Conservation (phyloP, 2,888 invertebrate genomes). For the Lasius platythorax region DNA sequence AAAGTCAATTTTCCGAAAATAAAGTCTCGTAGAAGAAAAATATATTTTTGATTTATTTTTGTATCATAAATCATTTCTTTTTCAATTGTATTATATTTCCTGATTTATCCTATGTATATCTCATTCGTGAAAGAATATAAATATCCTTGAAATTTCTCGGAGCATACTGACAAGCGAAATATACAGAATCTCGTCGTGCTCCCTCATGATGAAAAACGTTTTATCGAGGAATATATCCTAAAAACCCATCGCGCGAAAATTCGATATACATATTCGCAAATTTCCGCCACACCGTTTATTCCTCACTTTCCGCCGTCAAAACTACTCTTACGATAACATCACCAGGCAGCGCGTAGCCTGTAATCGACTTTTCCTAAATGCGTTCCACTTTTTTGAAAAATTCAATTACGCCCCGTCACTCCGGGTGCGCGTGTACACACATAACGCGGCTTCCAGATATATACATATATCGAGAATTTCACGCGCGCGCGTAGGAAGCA, state of each 20-base stretch:
- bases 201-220: not conserved
- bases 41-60: not conserved
- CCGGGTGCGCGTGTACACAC: not conserved
- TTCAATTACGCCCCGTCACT: conserved; percentile 52
- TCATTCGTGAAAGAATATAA: conserved; percentile 11
- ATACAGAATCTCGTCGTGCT: not conserved
- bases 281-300: conserved; percentile 49
- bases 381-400: conserved; percentile 52
- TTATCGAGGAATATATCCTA: conserved; percentile 1
- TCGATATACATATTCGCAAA: conserved; percentile 43
- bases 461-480: conserved; percentile 3
- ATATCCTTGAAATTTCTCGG: not conserved
- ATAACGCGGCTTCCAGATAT: conserved; percentile 27
- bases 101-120: not conserved
- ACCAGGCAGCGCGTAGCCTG: conserved; percentile 41
- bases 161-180: conserved; percentile 11
- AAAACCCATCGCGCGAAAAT: conserved; percentile 33
- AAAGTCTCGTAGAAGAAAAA: not conserved
- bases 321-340: conserved; percentile 54
- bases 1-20: not conserved
- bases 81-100: not conserved
- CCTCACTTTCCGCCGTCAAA: conserved; percentile 48
- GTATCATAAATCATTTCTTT: not conserved
- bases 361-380: conserved; percentile 57
- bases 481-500: not conserved